Conservation (phyloP, 2,113 vertebrate species). For the Rhinopomastus cyanomelas region DNA sequence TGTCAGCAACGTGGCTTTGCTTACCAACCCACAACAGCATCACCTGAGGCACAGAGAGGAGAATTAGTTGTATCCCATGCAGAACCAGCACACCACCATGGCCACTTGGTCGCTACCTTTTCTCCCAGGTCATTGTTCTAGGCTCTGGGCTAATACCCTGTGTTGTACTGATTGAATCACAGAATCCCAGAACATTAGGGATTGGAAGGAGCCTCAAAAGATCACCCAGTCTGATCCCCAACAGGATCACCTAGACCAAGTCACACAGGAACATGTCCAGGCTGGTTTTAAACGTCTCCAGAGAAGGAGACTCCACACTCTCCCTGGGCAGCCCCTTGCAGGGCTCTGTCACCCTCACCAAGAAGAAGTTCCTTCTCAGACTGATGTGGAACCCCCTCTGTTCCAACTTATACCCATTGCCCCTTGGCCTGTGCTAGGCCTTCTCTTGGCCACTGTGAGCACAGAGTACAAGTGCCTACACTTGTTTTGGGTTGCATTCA, state of each 20-base stretch:
- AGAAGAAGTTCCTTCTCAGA: no score
- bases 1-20: background rate
- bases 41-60: background rate
- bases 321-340: no score
- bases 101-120: rapidly evolving
- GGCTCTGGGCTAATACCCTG: background rate
- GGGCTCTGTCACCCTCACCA: no score
- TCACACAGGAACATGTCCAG: no score
- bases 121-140: background rate
- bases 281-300: no score
- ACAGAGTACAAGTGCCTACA: background rate
- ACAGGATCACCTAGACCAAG: no score
- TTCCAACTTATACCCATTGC: no score
- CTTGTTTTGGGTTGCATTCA: background rate
- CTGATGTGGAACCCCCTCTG: no score
- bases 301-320: no score
- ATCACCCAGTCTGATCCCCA: no score
- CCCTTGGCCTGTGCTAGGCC: background rate
- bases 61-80: background rate
- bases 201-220: no score
- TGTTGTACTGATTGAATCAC: background rate
- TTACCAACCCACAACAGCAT: background rate
- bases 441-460: background rate
- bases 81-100: background rate
- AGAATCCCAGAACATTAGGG: no score